Evolutionary conservation across 2,797 vertebrate species (phyloP), one percentile per base, ranked within the genome.

Genomic region (Cryptoblepharus egeriae): DNA sequence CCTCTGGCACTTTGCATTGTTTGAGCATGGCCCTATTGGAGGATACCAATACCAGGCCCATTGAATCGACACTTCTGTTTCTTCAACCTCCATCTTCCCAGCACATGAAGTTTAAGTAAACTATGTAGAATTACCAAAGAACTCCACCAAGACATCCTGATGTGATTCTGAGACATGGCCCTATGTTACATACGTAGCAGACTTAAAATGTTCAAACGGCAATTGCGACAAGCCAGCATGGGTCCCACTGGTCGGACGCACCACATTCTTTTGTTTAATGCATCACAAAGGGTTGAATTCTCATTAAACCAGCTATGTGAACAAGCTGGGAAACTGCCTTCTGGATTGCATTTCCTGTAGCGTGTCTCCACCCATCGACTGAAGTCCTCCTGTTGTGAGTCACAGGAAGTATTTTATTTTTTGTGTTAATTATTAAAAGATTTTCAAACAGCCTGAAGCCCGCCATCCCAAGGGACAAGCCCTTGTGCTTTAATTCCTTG

Each of bases 351-450:
- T 80, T 26, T 2, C 8, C 82, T 86, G n/a, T 65, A n/a, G 18
- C n/a, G n/a, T 75, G 60, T 81, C 52, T 77, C 63, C 88, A 88
- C 87, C 77, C 85, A 82, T 77, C 30, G 52, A 80, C 83, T 92
- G 88, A 87, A 73, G 87, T 81, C 67, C 86, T n/a, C 35, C 11
- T 72, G 20, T 77, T 85, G 30, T 84, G 90, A 76, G n/a, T 69
- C 64, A 49, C 39, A 26, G 57, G 30, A 75, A 70, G 30, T 28
- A 30, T 61, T 76, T 70, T 61, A 75, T 69, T 82, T n/a, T 60
- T 76, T 32, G 28, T 52, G 90, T 94, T 93, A 93, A 93, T 91
- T 94, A 94, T 94, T 95, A 81, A 93, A 92, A 88, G 8, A 26
- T 87, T 93, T 94, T 92, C 92, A 90, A 94, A 92, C 55, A 90